These are phyloP conservation scores for Rhyacophila evoluta DNA, from an alignment of 2,888 invertebrate genomes.

Conservation along the genomic window DNA sequence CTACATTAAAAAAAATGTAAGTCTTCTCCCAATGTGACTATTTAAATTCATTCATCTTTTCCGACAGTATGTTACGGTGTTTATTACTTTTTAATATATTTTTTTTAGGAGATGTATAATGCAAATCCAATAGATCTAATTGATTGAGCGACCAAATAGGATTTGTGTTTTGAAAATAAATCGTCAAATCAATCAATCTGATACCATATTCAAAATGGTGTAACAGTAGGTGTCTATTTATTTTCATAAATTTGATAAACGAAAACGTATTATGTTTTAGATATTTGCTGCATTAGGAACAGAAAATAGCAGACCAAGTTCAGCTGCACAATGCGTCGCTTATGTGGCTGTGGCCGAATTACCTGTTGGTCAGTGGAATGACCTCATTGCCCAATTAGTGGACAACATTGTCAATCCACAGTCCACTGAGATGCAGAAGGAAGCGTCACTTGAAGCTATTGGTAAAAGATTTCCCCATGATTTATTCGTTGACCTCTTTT, in stretches of 20 bases:
- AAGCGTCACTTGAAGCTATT: conserved; percentile 97
- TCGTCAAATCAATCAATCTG: too few species aligned
- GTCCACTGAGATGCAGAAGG: conserved; percentile 94
- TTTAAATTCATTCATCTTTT: too few species aligned
- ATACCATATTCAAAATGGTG: too few species aligned
- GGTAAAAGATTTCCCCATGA: conserved; percentile 69
- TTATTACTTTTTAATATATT: too few species aligned
- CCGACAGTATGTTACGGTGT: too few species aligned
- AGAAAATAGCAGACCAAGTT: conserved; percentile 94
- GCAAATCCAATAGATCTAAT: too few species aligned
- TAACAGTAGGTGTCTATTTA: too few species aligned
- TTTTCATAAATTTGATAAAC: too few species aligned
- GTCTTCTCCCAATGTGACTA: neutral
- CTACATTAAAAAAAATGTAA: conserved; percentile 95
- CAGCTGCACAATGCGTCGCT: conserved; percentile 99
- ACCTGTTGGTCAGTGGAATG: conserved; percentile 92
- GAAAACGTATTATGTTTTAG: conserved; percentile 67
- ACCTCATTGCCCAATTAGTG: conserved; percentile 88
- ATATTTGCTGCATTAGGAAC: conserved; percentile 95
- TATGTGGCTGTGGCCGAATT: conserved; percentile 98
- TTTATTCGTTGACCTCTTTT: too few species aligned
- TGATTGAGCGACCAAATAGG: too few species aligned
- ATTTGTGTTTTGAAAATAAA: too few species aligned
- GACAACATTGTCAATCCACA: conserved; percentile 89
- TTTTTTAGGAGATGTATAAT: too few species aligned